Evolutionary conservation across 1,140 invertebrate genomes (phyloP).

Genomic region (Latrodectus geometricus): DNA sequence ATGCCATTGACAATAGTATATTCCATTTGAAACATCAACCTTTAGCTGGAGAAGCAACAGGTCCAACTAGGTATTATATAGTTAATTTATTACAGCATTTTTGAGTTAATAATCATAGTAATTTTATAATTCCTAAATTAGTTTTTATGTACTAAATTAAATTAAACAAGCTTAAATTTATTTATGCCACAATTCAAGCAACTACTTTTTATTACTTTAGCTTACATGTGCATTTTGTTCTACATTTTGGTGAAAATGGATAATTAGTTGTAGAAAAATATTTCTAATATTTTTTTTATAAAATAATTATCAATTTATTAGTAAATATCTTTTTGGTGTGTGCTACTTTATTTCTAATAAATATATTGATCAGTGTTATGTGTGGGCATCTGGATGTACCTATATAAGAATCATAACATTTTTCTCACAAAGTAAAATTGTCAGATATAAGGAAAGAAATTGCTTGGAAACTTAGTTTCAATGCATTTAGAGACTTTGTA

Average conservation of each 20-base stretch:
- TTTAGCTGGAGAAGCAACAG: not conserved
- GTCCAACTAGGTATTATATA: conserved; percentile 1
- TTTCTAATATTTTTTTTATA: no score
- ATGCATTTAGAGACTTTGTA: no score
- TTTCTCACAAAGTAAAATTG: no score
- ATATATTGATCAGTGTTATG: no score
- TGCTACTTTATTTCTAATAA: no score
- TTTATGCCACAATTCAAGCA: not conserved
- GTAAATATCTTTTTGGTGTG: no score
- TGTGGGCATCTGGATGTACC: no score
- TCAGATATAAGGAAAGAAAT: no score
- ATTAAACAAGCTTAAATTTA: not conserved
- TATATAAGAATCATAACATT: no score
- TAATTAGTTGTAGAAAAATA: no score
- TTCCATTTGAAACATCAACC: conserved; percentile 18
- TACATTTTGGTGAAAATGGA: not conserved
- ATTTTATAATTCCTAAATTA: not conserved
- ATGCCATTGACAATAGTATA: conserved; percentile 10
- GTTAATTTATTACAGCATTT: not conserved
- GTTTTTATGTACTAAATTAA: not conserved
- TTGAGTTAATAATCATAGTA: not conserved
- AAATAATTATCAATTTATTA: no score
- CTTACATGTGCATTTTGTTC: not conserved
- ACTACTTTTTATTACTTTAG: not conserved
- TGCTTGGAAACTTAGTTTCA: no score